Base-by-base conservation (phyloP, 1,140 invertebrate genomes). In the Drosophila pseudoananassae region DNA sequence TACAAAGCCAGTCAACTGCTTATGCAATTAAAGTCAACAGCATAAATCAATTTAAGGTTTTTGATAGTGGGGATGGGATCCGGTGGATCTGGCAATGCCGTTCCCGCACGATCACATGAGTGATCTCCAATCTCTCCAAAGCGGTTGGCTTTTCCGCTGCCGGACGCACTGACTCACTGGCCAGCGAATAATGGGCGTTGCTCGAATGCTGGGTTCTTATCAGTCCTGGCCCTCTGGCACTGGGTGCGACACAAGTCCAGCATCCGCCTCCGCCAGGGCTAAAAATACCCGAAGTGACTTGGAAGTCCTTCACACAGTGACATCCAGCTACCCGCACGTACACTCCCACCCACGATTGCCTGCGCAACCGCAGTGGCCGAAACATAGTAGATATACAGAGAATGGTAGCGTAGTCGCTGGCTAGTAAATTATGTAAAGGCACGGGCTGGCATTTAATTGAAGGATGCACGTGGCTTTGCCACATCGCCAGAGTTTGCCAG, bases 11-110 rank as follows among this genome's bases (percentile, higher is more conserved):
- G 51, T 63, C 59, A 45, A 29, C 3, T 25, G 49, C 45, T 87
- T 88, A 76, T 83, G 78, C 59, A 87, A 87, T 78, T 50, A 59
- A 38, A 75, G 60, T 78, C 58, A 83, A 82, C 56, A 78, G 45
- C 64, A 77, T 81, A 81, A 85, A 70, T 87, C 51, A 76, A 61
- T 71, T 76, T 75, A 7, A 4, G 50, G 50, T 12, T 40, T 74
- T 64, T 74, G 53, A 64, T 59, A 65, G 40, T 29, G 38, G 38
- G 25, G 64, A 15, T 53, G 23, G 43, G 43, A 40, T n/a, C 7
- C 14, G n/a, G 23, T 17, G 33, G 38, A 43, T 65, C 70, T 75
- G 66, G 66, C 66, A 69, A 69, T 64, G 51, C 52, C 33, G 36
- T 8, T 4, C n/a, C 14, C n/a, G 15, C 9, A 55, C 49, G 71